Percentiles rank a stretch among this genome's conserved stretches.
These are phyloP conservation scores for Myotis yumanensis DNA, from an alignment of 2,113 vertebrate genomes.

Conservation along the genomic window DNA sequence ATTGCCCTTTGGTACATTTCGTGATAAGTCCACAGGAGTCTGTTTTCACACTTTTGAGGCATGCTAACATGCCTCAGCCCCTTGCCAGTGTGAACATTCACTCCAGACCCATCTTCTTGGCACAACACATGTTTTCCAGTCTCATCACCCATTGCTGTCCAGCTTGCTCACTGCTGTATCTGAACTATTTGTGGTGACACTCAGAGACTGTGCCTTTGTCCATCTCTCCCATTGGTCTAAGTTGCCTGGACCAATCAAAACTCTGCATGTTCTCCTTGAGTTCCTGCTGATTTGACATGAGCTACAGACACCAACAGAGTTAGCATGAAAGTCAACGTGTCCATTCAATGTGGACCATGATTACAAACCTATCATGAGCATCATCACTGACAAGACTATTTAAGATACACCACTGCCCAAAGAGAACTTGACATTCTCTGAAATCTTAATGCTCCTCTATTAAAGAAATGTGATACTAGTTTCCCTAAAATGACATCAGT, in stretches of 20 bases:
- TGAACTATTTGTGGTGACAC: background rate
- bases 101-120: background rate
- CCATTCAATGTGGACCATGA: background rate
- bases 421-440: background rate
- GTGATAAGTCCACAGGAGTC: background rate
- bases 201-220: background rate
- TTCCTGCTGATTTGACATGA: slow-evolving; percentile 8
- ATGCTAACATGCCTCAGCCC: background rate
- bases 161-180: background rate
- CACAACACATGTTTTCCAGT: background rate
- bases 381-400: background rate
- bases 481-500: background rate
- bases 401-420: background rate
- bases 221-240: background rate
- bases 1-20: background rate
- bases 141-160: background rate
- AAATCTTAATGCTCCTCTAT: background rate
- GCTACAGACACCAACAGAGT: background rate
- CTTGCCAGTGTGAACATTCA: background rate
- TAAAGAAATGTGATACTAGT: background rate
- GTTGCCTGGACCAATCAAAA: background rate
- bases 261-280: background rate
- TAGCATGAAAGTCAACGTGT: background rate
- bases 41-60: background rate
- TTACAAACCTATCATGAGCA: background rate